These are phyloP conservation scores for Drosophila murphyi DNA, from an alignment of 1,140 invertebrate species.

Conservation along the genomic window DNA sequence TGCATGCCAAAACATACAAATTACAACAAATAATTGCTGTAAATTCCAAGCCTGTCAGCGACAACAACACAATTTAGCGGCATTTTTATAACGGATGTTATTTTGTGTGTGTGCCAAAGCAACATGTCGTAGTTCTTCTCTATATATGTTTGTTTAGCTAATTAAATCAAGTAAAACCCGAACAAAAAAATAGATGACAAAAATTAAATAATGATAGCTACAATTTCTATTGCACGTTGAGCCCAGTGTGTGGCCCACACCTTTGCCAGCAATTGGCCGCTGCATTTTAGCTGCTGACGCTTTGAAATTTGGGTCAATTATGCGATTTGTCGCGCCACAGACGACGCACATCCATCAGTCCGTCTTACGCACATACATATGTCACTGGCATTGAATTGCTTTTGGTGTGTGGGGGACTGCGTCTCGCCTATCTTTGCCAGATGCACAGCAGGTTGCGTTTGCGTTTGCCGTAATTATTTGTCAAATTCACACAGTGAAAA, in stretches of 20 bases:
- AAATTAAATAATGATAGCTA: conserved; percentile 1
- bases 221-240: conserved; percentile 8
- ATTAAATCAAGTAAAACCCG: conserved; percentile 72
- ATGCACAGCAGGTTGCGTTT: conserved; percentile 64
- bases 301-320: conserved; percentile 80
- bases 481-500: conserved; percentile 70
- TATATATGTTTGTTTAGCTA: conserved; percentile 63
- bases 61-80: conserved; percentile 48
- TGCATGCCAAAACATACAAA: conserved; percentile 35
- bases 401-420: neutral
- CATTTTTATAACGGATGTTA: conserved; percentile 36
- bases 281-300: conserved; percentile 36
- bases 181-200: neutral
- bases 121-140: conserved; percentile 47
- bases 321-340: conserved; percentile 78
- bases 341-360: conserved; percentile 65
- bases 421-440: conserved; percentile 32
- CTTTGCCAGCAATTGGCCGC: neutral
- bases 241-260: conserved; percentile 3
- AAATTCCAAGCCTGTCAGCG: conserved; percentile 74
- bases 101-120: conserved; percentile 56
- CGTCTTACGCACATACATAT: conserved; percentile 42
- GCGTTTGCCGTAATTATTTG: conserved; percentile 72
- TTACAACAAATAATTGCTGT: conserved; percentile 49
- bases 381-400: conserved; percentile 69